Conservation (phyloP, 2,797 vertebrate genomes). For the Betta splendens region DNA sequence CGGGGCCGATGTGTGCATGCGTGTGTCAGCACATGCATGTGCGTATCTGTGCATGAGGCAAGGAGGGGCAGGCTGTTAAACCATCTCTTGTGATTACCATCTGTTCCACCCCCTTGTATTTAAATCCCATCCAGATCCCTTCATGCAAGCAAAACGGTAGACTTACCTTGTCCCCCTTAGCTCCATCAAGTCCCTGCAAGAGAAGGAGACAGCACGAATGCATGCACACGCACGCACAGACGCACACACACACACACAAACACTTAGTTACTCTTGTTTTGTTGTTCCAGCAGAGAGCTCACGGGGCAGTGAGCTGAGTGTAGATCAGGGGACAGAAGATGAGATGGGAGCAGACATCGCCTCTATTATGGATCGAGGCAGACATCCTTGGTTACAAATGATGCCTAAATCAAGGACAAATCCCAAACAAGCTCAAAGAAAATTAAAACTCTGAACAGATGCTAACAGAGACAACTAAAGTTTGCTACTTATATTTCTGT, state of each 20-base stretch:
- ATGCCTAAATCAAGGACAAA: constrained; percentile 72
- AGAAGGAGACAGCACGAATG: constrained; percentile 55
- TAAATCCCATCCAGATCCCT: constrained; percentile 67
- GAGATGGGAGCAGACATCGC: constrained; percentile 76
- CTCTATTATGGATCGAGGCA: constrained; percentile 74
- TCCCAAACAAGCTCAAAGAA: constrained; percentile 59
- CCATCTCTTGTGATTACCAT: constrained; percentile 74
- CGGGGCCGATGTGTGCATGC: constrained; percentile 14
- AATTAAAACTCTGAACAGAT: constrained; percentile 47
- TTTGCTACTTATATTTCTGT: constrained; percentile 27
- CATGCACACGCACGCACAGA: constrained; percentile 43
- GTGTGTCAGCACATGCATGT: constrained; percentile 5
- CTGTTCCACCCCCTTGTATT: constrained; percentile 69
- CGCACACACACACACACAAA: constrained; percentile 59
- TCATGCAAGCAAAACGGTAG: constrained; percentile 78
- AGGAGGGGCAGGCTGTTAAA: constrained; percentile 39
- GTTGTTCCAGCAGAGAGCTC: constrained; percentile 73
- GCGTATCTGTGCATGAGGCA: not conserved
- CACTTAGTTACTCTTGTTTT: constrained; percentile 68
- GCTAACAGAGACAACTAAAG: constrained; percentile 23
- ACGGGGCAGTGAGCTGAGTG: constrained; percentile 65
- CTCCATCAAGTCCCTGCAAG: constrained; percentile 87
- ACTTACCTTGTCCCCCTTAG: constrained; percentile 92
- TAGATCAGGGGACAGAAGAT: constrained; percentile 75
- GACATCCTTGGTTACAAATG: constrained; percentile 70